These are phyloP conservation scores for Lepidochitona cinerea DNA, from an alignment of 2,888 invertebrate genomes.

Conservation along the genomic window DNA sequence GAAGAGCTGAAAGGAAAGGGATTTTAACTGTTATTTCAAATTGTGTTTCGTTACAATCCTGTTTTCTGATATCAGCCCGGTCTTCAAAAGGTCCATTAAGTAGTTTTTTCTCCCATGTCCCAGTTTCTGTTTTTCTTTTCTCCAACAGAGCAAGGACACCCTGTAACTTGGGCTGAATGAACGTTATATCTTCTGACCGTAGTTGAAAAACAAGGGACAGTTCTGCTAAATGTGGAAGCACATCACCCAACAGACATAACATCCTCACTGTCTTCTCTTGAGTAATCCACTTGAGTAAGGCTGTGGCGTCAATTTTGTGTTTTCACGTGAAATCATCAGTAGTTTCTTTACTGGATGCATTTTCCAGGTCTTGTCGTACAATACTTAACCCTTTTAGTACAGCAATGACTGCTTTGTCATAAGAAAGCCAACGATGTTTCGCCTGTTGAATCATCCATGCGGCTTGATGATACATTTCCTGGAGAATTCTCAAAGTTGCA, in stretches of 20 bases:
- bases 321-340: neutral
- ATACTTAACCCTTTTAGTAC: slow-evolving; percentile 20
- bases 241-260: slow-evolving; percentile 27
- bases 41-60: too few species aligned
- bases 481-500: slow-evolving; percentile 26
- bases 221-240: slow-evolving; percentile 24
- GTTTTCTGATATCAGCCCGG: too few species aligned
- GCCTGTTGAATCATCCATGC: slow-evolving; percentile 29
- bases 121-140: neutral
- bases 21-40: too few species aligned
- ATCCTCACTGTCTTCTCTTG: slow-evolving; percentile 18
- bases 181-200: slow-evolving; percentile 12
- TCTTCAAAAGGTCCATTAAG: too few species aligned
- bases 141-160: neutral
- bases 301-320: slow-evolving; percentile 22
- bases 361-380: slow-evolving; percentile 26
- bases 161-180: neutral
- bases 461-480: slow-evolving; percentile 23
- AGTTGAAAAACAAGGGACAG: slow-evolving; percentile 24
- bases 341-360: neutral
- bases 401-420: slow-evolving; percentile 25
- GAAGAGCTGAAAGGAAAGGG: too few species aligned
- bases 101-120: neutral
- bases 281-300: slow-evolving; percentile 28
- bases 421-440: slow-evolving; percentile 33